A percentile compares a stretch with the other conserved stretches of the same genome.
phyloP scores from a whole-genome alignment of 2,797 vertebrate genomes.

The Cirrhinus molitorella region DNA sequence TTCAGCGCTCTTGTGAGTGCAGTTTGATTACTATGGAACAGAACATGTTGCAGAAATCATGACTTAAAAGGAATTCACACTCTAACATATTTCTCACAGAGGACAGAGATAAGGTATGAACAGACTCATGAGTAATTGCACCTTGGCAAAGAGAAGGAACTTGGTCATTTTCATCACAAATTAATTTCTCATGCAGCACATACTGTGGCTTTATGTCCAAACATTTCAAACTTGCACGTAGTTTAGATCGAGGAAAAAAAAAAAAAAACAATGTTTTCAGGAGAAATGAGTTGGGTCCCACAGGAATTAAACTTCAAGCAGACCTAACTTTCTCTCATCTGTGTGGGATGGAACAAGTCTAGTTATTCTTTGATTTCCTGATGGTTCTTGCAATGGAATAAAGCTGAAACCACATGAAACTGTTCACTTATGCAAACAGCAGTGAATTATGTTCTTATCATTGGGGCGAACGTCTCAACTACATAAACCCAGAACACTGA shows the following conservation, averaged over 20 bases:
- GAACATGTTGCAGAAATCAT: constrained; percentile 38
- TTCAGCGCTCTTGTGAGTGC: not conserved
- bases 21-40: constrained; percentile 54
- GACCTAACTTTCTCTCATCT: constrained; percentile 25
- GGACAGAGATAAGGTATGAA: constrained; percentile 46
- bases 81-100: constrained; percentile 32
- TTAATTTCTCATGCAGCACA: constrained; percentile 48
- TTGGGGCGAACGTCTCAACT: constrained; percentile 58
- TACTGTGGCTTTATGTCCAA: constrained; percentile 35
- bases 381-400: not conserved
- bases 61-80: constrained; percentile 46
- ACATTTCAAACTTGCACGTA: constrained; percentile 36
- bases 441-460: constrained; percentile 42
- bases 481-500: constrained; percentile 63
- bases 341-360: constrained; percentile 13
- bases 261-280: not conserved
- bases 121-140: constrained; percentile 44
- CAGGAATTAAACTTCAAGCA: constrained; percentile 16
- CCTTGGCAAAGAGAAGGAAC: constrained; percentile 36
- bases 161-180: constrained; percentile 57
- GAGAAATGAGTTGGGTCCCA: not conserved
- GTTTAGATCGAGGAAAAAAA: not conserved
- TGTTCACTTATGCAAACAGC: constrained; percentile 18
- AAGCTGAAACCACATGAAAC: constrained; percentile 11
- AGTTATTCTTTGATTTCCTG: constrained; percentile 3